Evolutionary conservation across 2,888 invertebrate genomes (phyloP), one percentile per base, ranked within the genome.

Genomic region (Diabrotica balteata): DNA sequence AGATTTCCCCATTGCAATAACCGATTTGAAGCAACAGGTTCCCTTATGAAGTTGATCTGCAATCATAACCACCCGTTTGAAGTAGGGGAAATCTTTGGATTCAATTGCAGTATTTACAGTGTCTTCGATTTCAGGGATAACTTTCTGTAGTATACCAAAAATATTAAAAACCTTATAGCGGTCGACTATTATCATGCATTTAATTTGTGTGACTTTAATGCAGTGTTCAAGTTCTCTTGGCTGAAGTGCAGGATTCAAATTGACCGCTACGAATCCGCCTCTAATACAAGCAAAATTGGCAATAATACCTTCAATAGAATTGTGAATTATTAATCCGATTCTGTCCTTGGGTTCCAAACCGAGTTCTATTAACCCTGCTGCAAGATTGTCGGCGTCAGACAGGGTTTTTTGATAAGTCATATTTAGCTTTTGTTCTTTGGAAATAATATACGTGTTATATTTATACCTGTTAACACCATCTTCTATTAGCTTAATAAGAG

Each of bases 301-400:
- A 0, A 93, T 75, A 68, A 91, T 87, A 95, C 95, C 96, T 78
- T 94, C 91, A 57, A 88, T 81, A 47, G 86, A 85, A 83, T 94
- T 96, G 0, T 94, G 93, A 0, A 91, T 89, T 91, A 93, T 94
- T 22, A 96, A 85, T 0, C 91, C 95, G 5, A 96, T 79, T 8
- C 91, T 84, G 78, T 96, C 95, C 0, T 93, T 93, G 43, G 83
- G 86, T 64, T 88, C 80, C 17, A 95, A 77, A 0, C 94, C 94
- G 32, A 93, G 76, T 51, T 88, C 86, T 53, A 55, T 59, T 0
- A 95, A 85, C 1, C 93, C 92, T 0, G 90, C 90, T 0, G 93
- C 94, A 4, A 94, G 78, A 62, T 85, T 85, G 79, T 93, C 90
- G 0, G 90, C 90, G 77, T 87, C 84, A 46, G 83, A 76, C 10